Evolutionary conservation across 2,797 vertebrate genomes (phyloP).

Genomic region (Poeciliopsis gracilis): DNA sequence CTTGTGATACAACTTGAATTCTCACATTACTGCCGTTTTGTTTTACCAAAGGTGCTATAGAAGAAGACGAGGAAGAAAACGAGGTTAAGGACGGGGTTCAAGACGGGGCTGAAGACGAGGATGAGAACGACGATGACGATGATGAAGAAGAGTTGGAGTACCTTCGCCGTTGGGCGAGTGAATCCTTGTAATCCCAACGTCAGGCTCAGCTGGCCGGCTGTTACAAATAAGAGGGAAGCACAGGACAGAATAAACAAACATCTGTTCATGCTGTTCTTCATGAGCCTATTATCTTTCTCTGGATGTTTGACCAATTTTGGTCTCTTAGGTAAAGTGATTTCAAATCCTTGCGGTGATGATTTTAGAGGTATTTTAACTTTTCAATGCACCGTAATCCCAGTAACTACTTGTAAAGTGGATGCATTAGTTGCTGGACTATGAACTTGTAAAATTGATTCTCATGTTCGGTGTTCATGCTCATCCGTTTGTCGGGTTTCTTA

Average conservation of each 20-base stretch:
- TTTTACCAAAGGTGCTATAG: conserved; percentile 8
- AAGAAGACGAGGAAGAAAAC: conserved; percentile 25
- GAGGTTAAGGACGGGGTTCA: too few species aligned
- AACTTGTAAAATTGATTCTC: neutral
- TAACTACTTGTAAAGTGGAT: neutral
- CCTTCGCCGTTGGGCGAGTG: conserved; percentile 32
- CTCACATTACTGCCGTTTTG: neutral
- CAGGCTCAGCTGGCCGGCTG: neutral
- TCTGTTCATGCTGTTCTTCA: conserved; percentile 3
- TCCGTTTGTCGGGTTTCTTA: neutral
- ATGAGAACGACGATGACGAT: conserved; percentile 28
- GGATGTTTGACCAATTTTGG: neutral
- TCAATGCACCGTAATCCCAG: neutral
- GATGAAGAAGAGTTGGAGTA: conserved; percentile 30
- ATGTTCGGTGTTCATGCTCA: neutral
- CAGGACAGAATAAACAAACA: conserved; percentile 15
- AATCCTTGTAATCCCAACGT: neutral
- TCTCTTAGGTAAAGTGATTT: neutral
- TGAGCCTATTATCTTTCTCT: conserved; percentile 6
- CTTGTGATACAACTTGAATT: neutral
- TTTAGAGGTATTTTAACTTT: neutral
- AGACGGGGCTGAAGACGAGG: neutral
- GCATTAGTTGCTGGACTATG: neutral
- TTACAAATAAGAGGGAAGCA: conserved; percentile 6
- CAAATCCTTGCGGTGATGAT: neutral